Conservation (phyloP, 2,113 vertebrate species). For the Campylomormyrus numenius region DNA sequence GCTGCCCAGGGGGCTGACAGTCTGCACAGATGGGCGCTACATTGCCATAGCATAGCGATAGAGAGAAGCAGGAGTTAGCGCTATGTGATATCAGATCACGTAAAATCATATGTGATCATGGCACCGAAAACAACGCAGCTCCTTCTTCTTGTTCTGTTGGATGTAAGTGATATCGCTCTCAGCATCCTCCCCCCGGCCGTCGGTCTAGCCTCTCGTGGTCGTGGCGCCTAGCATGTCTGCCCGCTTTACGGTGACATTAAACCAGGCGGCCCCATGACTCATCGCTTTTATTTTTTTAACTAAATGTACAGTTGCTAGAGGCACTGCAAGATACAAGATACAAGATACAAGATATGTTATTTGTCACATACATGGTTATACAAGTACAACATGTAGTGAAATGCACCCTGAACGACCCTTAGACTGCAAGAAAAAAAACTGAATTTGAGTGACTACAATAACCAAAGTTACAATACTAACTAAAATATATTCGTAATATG, state of each 20-base stretch:
- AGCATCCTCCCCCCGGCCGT: background rate
- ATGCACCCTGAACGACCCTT: no score
- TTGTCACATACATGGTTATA: no score
- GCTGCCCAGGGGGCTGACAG: background rate
- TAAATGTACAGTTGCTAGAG: background rate
- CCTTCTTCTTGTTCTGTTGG: background rate
- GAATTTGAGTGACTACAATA: no score
- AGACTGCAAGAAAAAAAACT: no score
- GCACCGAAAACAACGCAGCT: background rate
- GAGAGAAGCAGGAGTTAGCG: background rate
- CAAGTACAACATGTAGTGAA: no score
- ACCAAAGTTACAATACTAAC: no score
- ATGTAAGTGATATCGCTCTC: background rate
- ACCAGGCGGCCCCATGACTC: background rate
- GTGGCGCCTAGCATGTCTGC: background rate
- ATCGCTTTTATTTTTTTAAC: background rate
- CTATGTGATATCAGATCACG: background rate
- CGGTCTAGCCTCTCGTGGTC: background rate
- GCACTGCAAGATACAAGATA: background rate
- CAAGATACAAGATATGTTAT: no score
- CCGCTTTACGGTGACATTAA: background rate
- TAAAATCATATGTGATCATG: background rate
- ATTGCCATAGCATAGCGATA: background rate
- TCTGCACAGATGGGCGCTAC: background rate
- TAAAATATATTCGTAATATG: no score